A percentile compares a stretch with the other conserved stretches of the same genome.
phyloP scores from a whole-genome alignment of 2,797 vertebrate genomes.

The Amphiprion clarkii region DNA sequence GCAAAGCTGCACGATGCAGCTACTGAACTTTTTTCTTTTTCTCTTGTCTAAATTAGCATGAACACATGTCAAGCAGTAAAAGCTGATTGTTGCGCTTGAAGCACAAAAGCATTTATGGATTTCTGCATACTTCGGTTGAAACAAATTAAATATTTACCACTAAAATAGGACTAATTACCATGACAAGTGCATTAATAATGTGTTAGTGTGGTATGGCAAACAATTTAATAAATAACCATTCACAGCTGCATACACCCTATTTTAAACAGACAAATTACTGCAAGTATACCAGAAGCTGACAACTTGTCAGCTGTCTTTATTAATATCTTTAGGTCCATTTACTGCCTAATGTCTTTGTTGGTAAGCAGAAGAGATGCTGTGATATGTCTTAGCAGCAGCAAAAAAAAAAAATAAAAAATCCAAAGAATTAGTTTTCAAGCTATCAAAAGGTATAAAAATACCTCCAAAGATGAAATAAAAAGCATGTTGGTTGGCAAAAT shows the following conservation, averaged over 20 bases:
- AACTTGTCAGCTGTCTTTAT: background rate
- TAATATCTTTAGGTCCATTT: background rate
- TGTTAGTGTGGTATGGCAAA: background rate
- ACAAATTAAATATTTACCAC: background rate
- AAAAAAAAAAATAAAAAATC: constrained; percentile 14
- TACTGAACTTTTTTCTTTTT: background rate
- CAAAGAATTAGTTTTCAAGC: constrained; percentile 25
- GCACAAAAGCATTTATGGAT: background rate
- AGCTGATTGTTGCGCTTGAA: background rate
- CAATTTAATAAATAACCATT: background rate
- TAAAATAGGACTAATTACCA: constrained; percentile 1
- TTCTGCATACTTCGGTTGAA: constrained; percentile 4
- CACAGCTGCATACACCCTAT: background rate
- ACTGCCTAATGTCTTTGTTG: constrained; percentile 2
- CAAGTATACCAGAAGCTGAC: background rate
- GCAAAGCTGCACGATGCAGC: background rate
- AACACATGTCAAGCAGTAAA: background rate
- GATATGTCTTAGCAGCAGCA: constrained; percentile 28
- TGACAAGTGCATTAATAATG: background rate
- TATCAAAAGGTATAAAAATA: constrained; percentile 47
- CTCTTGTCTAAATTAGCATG: background rate
- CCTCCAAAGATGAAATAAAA: constrained; percentile 36
- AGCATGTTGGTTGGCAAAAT: constrained; percentile 24
- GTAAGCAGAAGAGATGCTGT: constrained; percentile 9
- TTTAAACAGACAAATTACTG: constrained; percentile 2